A percentile compares a stretch with the other conserved stretches of the same genome.
phyloP scores from a whole-genome alignment of 2,888 invertebrate genomes.

The Ormyrus pomaceus region DNA sequence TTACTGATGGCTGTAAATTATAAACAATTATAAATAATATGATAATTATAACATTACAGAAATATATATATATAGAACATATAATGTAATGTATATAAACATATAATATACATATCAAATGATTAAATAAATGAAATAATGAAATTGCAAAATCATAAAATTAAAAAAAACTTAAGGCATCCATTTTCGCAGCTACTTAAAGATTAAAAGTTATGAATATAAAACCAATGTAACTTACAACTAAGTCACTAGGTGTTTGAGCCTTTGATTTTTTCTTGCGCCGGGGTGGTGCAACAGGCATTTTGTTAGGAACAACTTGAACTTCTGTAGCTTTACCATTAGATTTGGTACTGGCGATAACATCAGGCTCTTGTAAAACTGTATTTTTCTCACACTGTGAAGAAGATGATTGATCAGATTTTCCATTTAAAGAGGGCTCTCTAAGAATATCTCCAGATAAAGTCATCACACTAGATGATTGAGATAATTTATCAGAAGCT shows the following conservation, averaged over 20 bases:
- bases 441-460: slow-evolving; percentile 70
- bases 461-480: slow-evolving; percentile 71
- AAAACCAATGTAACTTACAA: slow-evolving; percentile 67
- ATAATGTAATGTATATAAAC: not conserved
- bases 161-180: not conserved
- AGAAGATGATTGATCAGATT: slow-evolving; percentile 64
- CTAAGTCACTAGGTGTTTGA: slow-evolving; percentile 72
- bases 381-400: slow-evolving; percentile 67
- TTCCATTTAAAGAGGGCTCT: slow-evolving; percentile 67
- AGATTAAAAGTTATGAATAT: no score
- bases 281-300: slow-evolving; percentile 87
- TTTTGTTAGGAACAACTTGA: slow-evolving; percentile 67
- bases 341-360: slow-evolving; percentile 92
- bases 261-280: slow-evolving; percentile 83
- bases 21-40: no score
- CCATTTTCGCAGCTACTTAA: not conserved
- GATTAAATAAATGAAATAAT: not conserved
- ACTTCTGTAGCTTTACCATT: slow-evolving; percentile 68
- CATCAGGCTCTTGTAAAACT: slow-evolving; percentile 88
- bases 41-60: no score
- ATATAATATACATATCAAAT: not conserved
- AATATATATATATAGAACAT: slow-evolving; percentile 11
- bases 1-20: slow-evolving; percentile 72
- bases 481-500: slow-evolving; percentile 71
- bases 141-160: slow-evolving; percentile 3